Evolutionary conservation across 2,113 vertebrate species (phyloP), one percentile per base, ranked within the genome.

Genomic region (Pholis gunnellus): DNA sequence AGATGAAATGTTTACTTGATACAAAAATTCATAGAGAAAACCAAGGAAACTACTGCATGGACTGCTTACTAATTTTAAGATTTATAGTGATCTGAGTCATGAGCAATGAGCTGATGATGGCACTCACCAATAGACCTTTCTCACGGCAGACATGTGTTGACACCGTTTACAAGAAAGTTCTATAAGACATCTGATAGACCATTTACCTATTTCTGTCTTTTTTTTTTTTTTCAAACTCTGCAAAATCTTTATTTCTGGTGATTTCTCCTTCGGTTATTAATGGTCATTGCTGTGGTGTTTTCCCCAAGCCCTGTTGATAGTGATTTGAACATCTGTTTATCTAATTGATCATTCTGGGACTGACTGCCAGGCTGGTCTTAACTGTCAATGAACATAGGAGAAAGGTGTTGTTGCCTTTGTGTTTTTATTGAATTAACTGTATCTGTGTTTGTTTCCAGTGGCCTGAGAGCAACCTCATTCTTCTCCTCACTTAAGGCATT

Each of bases 341-440:
- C 25, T 27, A 66, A 48, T 78, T 38, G 46, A 59, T 60, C 31
- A 3, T 40, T 25, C 8, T 2, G n/a, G 2, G 27, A 8, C 6
- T 1, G 31, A 34, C 40, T 68, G 14, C 22, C 63, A 40, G 20
- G 42, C 22, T 48, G 20, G 7, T 36, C 17, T 46, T 36, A 54
- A 65, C 7, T 79, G 59, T 50, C 71, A 69, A 71, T 79, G 36
- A 14, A 84, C 38, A 68, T 2, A 15, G 25, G 18, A 42, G 36
- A 27, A 61, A 31, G 14, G 65, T 17, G 31, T 75, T 48, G 57
- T 48, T 40, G 40, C 56, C 40, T 69, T 50, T 71, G 71, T 75
- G 31, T 59, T 85, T 70, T 66, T 57, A 80, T 75, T 75, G 50
- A 75, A 59, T 75, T n/a, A 25, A 65, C 50, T 38, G 46, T 13